Conservation (phyloP, 2,888 invertebrate species). For the Dasysyrphus tricinctus region DNA sequence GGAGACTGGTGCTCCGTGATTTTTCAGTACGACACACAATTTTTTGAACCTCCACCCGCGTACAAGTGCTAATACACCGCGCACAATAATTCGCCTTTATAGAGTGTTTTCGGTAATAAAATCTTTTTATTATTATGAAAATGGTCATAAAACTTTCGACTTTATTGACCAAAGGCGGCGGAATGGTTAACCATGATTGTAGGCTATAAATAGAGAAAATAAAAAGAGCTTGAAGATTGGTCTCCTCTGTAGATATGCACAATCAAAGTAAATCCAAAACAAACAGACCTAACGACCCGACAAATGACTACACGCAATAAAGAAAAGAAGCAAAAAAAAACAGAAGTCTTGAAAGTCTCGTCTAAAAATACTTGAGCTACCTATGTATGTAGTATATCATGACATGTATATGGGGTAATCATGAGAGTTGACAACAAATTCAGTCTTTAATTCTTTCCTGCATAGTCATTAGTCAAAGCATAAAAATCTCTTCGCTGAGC, state of each 20-base stretch:
- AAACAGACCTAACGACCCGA: slow-evolving; percentile 79
- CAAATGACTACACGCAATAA: slow-evolving; percentile 83
- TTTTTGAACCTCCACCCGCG: slow-evolving; percentile 14
- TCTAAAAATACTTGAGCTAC: slow-evolving; percentile 58
- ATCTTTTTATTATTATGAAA: slow-evolving; percentile 76
- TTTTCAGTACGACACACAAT: not conserved
- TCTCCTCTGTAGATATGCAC: slow-evolving; percentile 30
- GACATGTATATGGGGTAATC: slow-evolving; percentile 15
- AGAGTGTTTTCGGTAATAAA: slow-evolving; percentile 76
- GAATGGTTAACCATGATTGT: slow-evolving; percentile 73
- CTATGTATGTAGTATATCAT: not conserved
- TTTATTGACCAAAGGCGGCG: slow-evolving; percentile 73
- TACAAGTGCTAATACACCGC: slow-evolving; percentile 22
- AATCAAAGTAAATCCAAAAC: slow-evolving; percentile 25
- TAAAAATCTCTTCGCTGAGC: slow-evolving; percentile 59
- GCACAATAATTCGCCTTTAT: slow-evolving; percentile 75
- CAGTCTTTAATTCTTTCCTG: slow-evolving; percentile 12
- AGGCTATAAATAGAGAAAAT: slow-evolving; percentile 59
- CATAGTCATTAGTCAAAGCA: slow-evolving; percentile 70
- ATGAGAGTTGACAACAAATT: slow-evolving; percentile 15
- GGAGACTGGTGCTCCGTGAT: slow-evolving; percentile 8
- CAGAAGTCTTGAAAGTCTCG: slow-evolving; percentile 11
- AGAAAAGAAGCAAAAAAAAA: slow-evolving; percentile 62
- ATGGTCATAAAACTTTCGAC: slow-evolving; percentile 75
- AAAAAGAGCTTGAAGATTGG: not conserved